Base-by-base conservation (phyloP, 2,888 invertebrate genomes). In the Drosophila fungiperda region DNA sequence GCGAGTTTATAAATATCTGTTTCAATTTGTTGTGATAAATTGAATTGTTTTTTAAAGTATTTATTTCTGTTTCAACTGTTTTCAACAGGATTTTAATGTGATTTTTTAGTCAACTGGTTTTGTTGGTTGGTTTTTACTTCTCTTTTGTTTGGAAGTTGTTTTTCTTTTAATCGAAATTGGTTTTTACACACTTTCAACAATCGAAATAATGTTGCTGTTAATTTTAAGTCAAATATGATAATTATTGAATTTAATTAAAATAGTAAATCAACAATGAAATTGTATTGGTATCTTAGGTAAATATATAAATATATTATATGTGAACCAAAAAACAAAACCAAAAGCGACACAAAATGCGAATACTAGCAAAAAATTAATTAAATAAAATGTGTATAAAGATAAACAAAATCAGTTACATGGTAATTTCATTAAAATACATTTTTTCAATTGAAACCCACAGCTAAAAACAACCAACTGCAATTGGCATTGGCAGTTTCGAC, bases 261-360 rank as follows among this genome's bases (percentile, higher is more conserved):
- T 90, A 86, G 88, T 83, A 81, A 88, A 88, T 83, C 80, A 78
- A 78, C 82, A 80, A 82, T 79, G 40, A 80, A 80, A 90, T 87
- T 87, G 89, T 89, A 87, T 80, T 64, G 74, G 76, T 82, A 83
- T 76, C 78, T 73, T 87, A 87, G 87, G 68, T 78, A 86, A 87
- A 82, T 67, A 69, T 59, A 58, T 55, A 61, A 38, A 63, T 52
- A 42, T 23, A 52, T 49, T 50, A 55, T 45, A 62, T 49, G 66
- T 61, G 61, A 68, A 78, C 32, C 48, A 55, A 68, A 67, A 69
- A 55, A 32, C 57, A 57, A 62, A 62, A 49, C 20, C 26, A 15
- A 26, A 38, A 26, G 38, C 60, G 61, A 66, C 69, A 62, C 73
- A 60, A 72, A 81, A 63, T 62, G 62, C 71, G 74, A 76, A 73